Evolutionary conservation across 2,888 invertebrate species (phyloP).

Genomic region (Agrochola macilenta): DNA sequence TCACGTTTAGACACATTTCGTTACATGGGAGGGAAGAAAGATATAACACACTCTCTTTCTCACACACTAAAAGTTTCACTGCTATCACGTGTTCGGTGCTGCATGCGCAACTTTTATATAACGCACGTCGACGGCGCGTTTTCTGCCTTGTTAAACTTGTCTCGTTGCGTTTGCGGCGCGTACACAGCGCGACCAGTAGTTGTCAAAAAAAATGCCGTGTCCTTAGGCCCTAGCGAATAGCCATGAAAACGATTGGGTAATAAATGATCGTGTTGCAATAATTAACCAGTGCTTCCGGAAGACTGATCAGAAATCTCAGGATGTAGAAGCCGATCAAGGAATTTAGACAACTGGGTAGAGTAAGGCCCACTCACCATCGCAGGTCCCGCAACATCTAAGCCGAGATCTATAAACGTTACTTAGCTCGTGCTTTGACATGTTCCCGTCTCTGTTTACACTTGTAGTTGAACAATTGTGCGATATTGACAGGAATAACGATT

Average conservation of each 20-base stretch:
- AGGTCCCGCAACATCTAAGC: background rate
- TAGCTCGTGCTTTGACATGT: background rate
- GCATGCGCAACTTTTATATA: background rate
- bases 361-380: background rate
- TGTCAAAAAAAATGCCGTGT: background rate
- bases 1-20: too few relatives aligned
- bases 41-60: too few relatives aligned
- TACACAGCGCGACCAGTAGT: too few relatives aligned
- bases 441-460: background rate
- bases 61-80: too few relatives aligned
- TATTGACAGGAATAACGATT: background rate
- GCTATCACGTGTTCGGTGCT: too few relatives aligned
- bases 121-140: background rate
- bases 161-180: background rate
- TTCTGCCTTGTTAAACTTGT: background rate
- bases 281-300: background rate
- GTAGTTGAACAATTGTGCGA: background rate
- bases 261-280: background rate
- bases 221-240: background rate
- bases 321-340: slow-evolving; percentile 3
- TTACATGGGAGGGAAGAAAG: too few relatives aligned
- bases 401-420: background rate
- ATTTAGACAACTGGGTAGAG: background rate
- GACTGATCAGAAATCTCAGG: slow-evolving; percentile 24
- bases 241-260: background rate